phyloP scores from a whole-genome alignment of 2,797 vertebrate species.

The Alosa sapidissima region DNA sequence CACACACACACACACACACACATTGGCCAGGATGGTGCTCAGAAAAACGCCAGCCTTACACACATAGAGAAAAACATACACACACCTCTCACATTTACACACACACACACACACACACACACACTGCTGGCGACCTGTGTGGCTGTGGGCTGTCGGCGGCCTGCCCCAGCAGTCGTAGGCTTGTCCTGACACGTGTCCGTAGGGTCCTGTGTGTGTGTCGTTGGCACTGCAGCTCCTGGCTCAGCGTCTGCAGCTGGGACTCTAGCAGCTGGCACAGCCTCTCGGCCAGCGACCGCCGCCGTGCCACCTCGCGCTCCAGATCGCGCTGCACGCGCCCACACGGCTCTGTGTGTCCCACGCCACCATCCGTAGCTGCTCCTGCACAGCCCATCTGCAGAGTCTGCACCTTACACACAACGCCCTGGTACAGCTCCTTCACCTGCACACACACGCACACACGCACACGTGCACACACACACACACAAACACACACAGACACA shows the following conservation, averaged over 20 bases:
- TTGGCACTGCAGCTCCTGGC: slow-evolving; percentile 72
- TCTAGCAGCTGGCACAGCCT: slow-evolving; percentile 71
- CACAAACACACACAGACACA: slow-evolving; percentile 9
- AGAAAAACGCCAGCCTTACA: too few relatives aligned
- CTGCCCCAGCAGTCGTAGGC: slow-evolving; percentile 65
- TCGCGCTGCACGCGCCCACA: slow-evolving; percentile 67
- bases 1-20: not conserved
- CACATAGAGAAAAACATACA: not conserved
- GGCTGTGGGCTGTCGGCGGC: slow-evolving; percentile 47
- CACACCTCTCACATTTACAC: not conserved
- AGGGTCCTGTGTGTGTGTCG: slow-evolving; percentile 73
- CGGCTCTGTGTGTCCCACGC: slow-evolving; percentile 46
- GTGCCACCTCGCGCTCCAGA: slow-evolving; percentile 75
- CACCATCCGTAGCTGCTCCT: not conserved
- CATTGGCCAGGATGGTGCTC: not conserved
- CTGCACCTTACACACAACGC: slow-evolving; percentile 70
- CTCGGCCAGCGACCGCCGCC: slow-evolving; percentile 69
- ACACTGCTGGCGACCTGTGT: slow-evolving; percentile 54
- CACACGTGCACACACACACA: slow-evolving; percentile 36
- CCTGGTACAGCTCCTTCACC: slow-evolving; percentile 81
- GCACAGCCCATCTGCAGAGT: slow-evolving; percentile 61
- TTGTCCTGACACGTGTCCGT: slow-evolving; percentile 66
- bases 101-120: slow-evolving; percentile 9
- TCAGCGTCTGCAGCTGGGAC: slow-evolving; percentile 74
- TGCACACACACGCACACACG: slow-evolving; percentile 54